phyloP scores from a whole-genome alignment of 2,113 vertebrate genomes.

The Leptosomus discolor region DNA sequence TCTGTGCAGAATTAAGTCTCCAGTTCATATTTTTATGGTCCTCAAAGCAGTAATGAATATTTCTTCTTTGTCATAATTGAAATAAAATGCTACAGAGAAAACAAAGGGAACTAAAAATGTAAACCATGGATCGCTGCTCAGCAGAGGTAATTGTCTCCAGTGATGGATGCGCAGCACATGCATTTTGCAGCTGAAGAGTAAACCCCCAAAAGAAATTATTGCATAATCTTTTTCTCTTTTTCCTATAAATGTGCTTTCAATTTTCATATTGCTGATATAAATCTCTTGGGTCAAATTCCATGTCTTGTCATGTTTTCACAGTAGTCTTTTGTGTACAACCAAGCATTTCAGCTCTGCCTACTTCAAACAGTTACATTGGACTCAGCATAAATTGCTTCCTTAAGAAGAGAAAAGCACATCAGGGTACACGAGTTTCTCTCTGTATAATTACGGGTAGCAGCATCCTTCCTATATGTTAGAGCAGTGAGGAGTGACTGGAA shows the following conservation, averaged over 20 bases:
- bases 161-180: slow-evolving; percentile 17
- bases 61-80: neutral
- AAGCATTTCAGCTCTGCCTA: neutral
- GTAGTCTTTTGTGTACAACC: slow-evolving; percentile 31
- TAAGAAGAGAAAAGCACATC: neutral
- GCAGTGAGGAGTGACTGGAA: neutral
- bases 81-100: slow-evolving; percentile 23
- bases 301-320: slow-evolving; percentile 32
- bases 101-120: slow-evolving; percentile 9
- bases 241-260: slow-evolving; percentile 31
- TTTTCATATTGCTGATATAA: slow-evolving; percentile 28
- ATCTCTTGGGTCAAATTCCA: neutral
- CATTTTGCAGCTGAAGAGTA: slow-evolving; percentile 17
- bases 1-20: neutral
- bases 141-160: slow-evolving; percentile 36
- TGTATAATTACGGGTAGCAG: neutral
- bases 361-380: neutral
- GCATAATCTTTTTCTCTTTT: neutral
- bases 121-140: neutral
- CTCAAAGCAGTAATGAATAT: neutral
- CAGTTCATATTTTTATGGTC: neutral
- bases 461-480: neutral
- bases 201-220: neutral
- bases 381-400: neutral
- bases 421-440: neutral